These are phyloP conservation scores for Tympanuchus pallidicinctus DNA, from an alignment of 2,113 vertebrate genomes.

Conservation along the genomic window DNA sequence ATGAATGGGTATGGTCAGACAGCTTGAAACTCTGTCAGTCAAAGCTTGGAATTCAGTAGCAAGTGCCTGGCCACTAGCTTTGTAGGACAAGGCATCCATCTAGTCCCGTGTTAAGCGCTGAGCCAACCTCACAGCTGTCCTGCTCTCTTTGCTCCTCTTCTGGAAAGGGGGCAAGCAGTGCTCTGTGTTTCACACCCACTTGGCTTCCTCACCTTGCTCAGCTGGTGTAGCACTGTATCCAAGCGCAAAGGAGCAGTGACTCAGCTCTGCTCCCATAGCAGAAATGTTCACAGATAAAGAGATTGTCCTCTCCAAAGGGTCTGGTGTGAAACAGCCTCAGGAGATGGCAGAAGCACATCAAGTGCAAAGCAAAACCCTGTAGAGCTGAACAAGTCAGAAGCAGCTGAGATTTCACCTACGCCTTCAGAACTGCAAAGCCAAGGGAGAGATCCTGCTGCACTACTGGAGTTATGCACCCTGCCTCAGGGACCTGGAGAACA, in stretches of 20 bases:
- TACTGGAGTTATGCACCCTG: not conserved
- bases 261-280: rapidly evolving
- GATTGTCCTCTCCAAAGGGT: not conserved
- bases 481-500: not conserved
- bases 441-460: not conserved
- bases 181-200: not conserved
- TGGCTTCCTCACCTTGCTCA: not conserved
- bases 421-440: not conserved
- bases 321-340: not conserved
- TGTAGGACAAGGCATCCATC: not conserved
- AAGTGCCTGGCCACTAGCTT: not conserved
- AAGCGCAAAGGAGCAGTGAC: rapidly evolving
- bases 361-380: not conserved
- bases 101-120: not conserved
- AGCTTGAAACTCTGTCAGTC: constrained; percentile 5
- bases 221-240: not conserved
- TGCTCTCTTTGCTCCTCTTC: not conserved
- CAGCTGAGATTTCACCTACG: not conserved
- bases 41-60: not conserved
- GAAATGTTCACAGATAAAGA: not conserved
- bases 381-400: not conserved
- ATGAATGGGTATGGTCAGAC: not conserved
- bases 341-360: not conserved
- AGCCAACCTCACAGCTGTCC: not conserved
- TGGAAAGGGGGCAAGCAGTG: not conserved